Evolutionary conservation across 2,888 invertebrate species (phyloP).

Genomic region (Synergus gifuensis): DNA sequence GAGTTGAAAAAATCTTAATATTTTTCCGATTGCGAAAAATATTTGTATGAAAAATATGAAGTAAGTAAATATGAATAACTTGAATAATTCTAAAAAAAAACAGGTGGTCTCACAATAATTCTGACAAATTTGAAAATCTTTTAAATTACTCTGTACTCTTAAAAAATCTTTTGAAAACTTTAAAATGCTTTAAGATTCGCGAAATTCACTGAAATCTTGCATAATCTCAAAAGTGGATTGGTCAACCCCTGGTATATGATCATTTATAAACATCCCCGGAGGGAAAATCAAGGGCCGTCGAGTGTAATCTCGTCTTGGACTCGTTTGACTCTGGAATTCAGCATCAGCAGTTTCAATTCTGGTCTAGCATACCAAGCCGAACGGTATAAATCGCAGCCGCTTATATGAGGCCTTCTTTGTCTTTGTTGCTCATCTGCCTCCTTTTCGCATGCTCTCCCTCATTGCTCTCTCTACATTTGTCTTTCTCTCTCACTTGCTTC

Average conservation of each 20-base stretch:
- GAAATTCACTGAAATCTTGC: no score
- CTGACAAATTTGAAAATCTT: no score
- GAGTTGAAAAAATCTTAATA: no score
- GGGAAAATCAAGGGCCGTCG: not conserved
- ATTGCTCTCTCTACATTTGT: constrained; percentile 25
- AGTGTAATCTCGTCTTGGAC: not conserved
- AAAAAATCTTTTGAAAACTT: no score
- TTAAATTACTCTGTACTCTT: no score
- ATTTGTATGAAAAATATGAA: no score
- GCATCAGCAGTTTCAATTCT: not conserved
- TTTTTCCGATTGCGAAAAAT: no score
- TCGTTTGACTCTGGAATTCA: not conserved
- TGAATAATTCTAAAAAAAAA: no score
- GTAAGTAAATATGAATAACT: no score
- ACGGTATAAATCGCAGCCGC: not conserved
- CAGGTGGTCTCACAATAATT: no score
- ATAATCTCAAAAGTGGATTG: no score
- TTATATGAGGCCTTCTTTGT: not conserved
- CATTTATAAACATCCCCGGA: not conserved
- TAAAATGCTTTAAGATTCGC: no score
- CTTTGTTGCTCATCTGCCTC: not conserved
- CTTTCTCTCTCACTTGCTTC: constrained; percentile 34
- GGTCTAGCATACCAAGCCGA: not conserved
- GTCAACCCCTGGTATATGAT: not conserved
- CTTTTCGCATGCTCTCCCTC: not conserved